phyloP scores from a whole-genome alignment of 2,888 invertebrate species.

The Drosophila anomalipes region DNA sequence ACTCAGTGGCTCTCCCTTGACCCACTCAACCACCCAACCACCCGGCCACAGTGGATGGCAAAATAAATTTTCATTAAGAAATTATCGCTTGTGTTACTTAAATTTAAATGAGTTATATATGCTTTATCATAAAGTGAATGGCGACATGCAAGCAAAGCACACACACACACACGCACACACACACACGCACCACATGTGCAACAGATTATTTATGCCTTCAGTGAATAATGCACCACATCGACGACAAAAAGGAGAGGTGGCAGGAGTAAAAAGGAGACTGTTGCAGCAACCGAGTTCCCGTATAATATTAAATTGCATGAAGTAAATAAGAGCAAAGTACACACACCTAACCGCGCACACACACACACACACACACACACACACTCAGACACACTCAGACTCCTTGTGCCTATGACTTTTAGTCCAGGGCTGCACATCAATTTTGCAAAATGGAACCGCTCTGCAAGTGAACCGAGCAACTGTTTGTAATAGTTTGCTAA shows the following conservation, averaged over 20 bases:
- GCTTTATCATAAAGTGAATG: conserved; percentile 66
- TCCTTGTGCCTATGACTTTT: conserved; percentile 23
- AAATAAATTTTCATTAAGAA: conserved; percentile 66
- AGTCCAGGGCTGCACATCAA: conserved; percentile 36
- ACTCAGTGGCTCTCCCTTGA: not conserved
- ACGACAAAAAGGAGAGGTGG: not conserved
- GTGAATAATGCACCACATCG: conserved; percentile 55
- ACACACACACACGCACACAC: conserved; percentile 20
- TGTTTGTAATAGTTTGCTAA: not conserved
- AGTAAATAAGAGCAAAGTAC: conserved; percentile 65
- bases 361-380: conserved; percentile 19
- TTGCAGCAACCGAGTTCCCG: conserved; percentile 27
- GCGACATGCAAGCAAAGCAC: conserved; percentile 39
- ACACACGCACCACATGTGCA: conserved; percentile 52
- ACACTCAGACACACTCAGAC: not conserved
- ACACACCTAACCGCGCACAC: conserved; percentile 17
- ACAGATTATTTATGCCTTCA: conserved; percentile 78
- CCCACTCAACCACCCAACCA: not conserved
- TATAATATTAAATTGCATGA: conserved; percentile 72
- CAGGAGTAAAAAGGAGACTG: not conserved
- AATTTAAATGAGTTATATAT: conserved; percentile 76
- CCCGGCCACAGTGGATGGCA: not conserved
- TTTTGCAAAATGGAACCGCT: conserved; percentile 25
- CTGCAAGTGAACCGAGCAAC: conserved; percentile 11
- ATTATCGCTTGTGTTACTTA: conserved; percentile 70